These are phyloP conservation scores for Galendromus occidentalis DNA, from an alignment of 1,140 invertebrate genomes.

Conservation along the genomic window DNA sequence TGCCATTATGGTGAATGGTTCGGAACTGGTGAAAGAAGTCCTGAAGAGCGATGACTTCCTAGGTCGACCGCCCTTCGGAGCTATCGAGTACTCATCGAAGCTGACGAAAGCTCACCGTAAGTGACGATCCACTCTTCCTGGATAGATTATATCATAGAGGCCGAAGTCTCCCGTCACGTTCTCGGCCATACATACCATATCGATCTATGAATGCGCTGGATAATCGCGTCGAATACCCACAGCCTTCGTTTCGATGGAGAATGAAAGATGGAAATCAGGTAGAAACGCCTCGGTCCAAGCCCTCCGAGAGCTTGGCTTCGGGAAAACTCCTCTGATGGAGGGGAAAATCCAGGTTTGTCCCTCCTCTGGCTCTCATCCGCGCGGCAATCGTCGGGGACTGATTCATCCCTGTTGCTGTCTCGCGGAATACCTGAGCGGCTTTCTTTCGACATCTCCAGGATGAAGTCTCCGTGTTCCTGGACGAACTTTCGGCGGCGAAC, in stretches of 20 bases:
- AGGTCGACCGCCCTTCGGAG: background rate
- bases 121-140: background rate
- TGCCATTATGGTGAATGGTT: background rate
- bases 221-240: too few species aligned
- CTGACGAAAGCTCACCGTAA: background rate
- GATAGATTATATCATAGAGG: too few species aligned
- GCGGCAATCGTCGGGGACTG: too few species aligned
- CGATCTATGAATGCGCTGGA: too few species aligned
- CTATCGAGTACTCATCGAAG: background rate
- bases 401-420: too few species aligned
- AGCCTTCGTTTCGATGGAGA: background rate
- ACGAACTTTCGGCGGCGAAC: background rate
- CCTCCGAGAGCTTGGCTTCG: background rate
- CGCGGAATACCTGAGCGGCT: too few species aligned
- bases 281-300: background rate
- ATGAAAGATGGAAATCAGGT: background rate
- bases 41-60: constrained; percentile 5
- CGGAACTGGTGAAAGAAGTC: background rate
- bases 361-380: too few species aligned
- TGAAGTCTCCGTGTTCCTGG: background rate
- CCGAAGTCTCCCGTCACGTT: too few species aligned
- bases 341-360: background rate
- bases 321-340: background rate
- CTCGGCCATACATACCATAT: too few species aligned
- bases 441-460: background rate